Evolutionary conservation across 1,140 invertebrate genomes (phyloP).

Genomic region (Lepidurus arcticus): DNA sequence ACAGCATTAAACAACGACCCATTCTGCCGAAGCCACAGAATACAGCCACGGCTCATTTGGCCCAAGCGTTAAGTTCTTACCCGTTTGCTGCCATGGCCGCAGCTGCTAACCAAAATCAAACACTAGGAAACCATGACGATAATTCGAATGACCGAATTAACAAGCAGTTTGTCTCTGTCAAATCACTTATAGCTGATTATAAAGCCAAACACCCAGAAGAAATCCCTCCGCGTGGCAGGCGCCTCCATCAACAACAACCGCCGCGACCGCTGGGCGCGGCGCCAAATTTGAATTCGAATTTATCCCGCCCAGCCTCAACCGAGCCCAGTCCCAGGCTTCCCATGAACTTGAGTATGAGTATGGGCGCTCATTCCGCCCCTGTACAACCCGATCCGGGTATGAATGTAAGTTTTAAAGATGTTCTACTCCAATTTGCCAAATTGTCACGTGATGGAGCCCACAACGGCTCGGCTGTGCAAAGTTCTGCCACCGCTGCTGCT

Average conservation of each 20-base stretch:
- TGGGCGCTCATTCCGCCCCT: constrained; percentile 23
- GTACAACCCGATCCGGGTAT: constrained; percentile 38
- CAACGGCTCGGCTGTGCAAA: constrained; percentile 22
- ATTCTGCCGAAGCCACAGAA: constrained; percentile 43
- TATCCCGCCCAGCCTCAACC: constrained; percentile 34
- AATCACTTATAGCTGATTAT: constrained; percentile 75
- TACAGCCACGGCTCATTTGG: constrained; percentile 30
- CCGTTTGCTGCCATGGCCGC: constrained; percentile 6
- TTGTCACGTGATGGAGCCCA: constrained; percentile 45
- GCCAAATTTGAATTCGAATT: constrained; percentile 30
- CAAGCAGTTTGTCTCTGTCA: constrained; percentile 63
- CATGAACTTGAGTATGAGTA: constrained; percentile 36
- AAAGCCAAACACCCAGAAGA: constrained; percentile 49
- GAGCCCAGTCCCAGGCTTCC: constrained; percentile 35
- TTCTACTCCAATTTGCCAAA: constrained; percentile 69
- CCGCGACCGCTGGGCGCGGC: neutral
- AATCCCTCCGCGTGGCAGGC: constrained; percentile 37
- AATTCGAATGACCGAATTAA: neutral
- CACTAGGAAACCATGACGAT: neutral
- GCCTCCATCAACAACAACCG: constrained; percentile 14
- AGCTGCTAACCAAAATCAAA: neutral
- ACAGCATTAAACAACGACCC: constrained; percentile 40
- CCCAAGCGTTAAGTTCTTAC: constrained; percentile 8
- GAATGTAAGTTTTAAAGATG: constrained; percentile 61
- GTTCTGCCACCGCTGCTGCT: neutral